Base-by-base conservation (phyloP, 2,888 invertebrate species). In the Eilema griseolum region DNA sequence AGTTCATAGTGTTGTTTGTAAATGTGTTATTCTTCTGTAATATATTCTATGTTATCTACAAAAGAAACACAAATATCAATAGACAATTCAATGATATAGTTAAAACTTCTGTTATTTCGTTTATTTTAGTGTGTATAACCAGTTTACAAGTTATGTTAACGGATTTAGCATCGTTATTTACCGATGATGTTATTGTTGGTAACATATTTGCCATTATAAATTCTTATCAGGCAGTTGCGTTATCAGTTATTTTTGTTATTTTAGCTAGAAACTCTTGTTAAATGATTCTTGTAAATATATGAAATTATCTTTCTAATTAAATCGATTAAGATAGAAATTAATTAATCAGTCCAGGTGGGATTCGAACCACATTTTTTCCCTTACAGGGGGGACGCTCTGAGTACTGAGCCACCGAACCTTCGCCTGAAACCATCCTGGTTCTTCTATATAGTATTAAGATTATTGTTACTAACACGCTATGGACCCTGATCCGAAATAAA, bases 101-200 rank as follows among this genome's bases (percentile, higher is more conserved):
- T 8, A 81, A 72, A 61, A 83, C 74, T 8, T 80, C 76, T 73
- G 28, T 88, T 0, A 85, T 92, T 0, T 86, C 88, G 0, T 90
- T 90, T 41, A 78, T 90, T 11, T 75, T 93, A 24, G 81, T 92
- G 3, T 85, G 85, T 41, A 86, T 91, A 12, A 85, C 89, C 0
- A 89, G 91, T 76, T 70, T 92, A 12, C 93, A 92, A 76, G 88
- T 92, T 1, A 79, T 92, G 0, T 14, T 87, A 0, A 88, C 86
- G 0, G 92, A 93, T 77, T 66, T 89, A 1, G 69, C 85, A 0
- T 75, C 84, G 3, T 79, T 66, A 33, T 64, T 80, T 10, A 70
- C 66, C 7, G 37, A 61, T 0, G 10, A 63, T 16, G 3, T 2
- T 0, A 0, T 16, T 2, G 31, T 73, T 0, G 12, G 74, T 1